phyloP scores from a whole-genome alignment of 2,113 vertebrate species.

The Psammodynastes pulverulentus region DNA sequence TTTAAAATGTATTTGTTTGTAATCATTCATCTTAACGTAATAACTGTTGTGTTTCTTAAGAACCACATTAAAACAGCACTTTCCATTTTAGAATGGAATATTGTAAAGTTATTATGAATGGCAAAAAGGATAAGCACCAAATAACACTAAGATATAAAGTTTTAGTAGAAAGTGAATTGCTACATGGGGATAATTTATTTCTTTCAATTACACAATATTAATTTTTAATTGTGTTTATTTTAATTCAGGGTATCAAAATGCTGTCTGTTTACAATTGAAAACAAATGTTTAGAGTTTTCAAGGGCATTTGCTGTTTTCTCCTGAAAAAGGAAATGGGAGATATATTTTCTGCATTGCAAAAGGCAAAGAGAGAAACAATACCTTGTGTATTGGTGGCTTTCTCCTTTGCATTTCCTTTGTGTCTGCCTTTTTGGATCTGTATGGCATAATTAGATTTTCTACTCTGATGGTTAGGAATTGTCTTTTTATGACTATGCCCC shows the following conservation, averaged over 20 bases:
- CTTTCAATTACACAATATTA: conserved; percentile 51
- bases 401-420: neutral
- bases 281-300: neutral
- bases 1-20: neutral
- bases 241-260: conserved; percentile 35
- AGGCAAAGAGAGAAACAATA: neutral
- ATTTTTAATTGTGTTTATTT: conserved; percentile 31
- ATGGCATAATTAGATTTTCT: neutral
- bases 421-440: neutral
- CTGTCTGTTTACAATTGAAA: conserved; percentile 17
- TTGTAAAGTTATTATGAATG: conserved; percentile 52
- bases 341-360: neutral
- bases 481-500: neutral
- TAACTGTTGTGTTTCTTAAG: conserved; percentile 41
- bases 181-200: conserved; percentile 39
- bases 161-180: conserved; percentile 55
- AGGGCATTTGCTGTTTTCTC: neutral
- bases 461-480: neutral
- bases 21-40: neutral
- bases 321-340: neutral
- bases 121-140: conserved; percentile 13
- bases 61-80: conserved; percentile 29
- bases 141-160: conserved; percentile 53
- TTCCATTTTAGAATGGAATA: conserved; percentile 33
- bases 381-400: neutral